Conservation (phyloP, 1,140 invertebrate species). For the Cydia strobilella region DNA sequence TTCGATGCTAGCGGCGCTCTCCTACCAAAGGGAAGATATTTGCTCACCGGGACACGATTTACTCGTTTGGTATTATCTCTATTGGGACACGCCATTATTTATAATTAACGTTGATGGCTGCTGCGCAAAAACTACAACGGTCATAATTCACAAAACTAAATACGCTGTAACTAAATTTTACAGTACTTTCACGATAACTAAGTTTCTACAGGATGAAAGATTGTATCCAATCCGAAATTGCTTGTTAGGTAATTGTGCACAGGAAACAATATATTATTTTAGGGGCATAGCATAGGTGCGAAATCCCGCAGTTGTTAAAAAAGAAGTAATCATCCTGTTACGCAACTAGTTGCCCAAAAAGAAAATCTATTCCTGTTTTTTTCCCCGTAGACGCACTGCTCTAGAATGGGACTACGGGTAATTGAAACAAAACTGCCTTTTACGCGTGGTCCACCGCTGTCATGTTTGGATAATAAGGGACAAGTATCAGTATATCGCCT, state of each 20-base stretch:
- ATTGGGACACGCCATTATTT: constrained; percentile 39
- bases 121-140: constrained; percentile 36
- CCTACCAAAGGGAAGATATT: constrained; percentile 37
- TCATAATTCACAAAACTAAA: constrained; percentile 30
- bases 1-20: constrained; percentile 29
- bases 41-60: constrained; percentile 39
- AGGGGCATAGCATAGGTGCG: constrained; percentile 17
- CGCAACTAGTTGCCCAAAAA: too few species aligned
- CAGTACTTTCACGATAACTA: background rate
- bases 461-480: too few species aligned
- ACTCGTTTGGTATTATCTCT: constrained; percentile 34
- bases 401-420: too few species aligned
- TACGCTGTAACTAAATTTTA: background rate
- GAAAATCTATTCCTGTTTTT: too few species aligned
- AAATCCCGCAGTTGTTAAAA: too few species aligned
- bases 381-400: too few species aligned
- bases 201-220: background rate
- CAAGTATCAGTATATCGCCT: too few species aligned
- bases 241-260: background rate
- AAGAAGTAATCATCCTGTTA: too few species aligned
- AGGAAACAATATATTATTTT: background rate
- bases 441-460: too few species aligned
- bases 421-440: too few species aligned
- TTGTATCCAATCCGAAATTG: background rate
- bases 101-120: constrained; percentile 37